Conservation (phyloP, 2,797 vertebrate genomes). For the Microctenopoma steveboyesi region DNA sequence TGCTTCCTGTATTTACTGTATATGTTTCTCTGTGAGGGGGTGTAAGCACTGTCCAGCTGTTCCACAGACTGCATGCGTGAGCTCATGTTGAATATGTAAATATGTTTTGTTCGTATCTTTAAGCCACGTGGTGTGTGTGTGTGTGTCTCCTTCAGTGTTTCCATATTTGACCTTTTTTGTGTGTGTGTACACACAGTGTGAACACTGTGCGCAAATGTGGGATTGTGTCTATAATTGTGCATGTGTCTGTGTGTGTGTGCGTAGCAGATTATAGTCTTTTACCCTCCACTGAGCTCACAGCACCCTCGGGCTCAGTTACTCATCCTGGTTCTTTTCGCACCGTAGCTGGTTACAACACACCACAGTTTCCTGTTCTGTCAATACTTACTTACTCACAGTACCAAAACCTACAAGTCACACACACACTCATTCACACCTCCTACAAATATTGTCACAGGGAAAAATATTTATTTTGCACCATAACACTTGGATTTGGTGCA, state of each 20-base stretch:
- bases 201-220: not conserved
- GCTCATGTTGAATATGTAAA: not conserved
- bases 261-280: conserved; percentile 55
- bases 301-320: conserved; percentile 58
- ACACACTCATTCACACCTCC: not conserved
- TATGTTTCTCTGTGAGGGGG: not conserved
- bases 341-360: conserved; percentile 44
- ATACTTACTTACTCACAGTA: conserved; percentile 13
- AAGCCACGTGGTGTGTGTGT: not conserved
- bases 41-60: not conserved
- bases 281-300: conserved; percentile 54
- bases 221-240: conserved; percentile 1
- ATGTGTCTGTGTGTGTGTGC: conserved; percentile 14
- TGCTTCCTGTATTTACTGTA: not conserved
- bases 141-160: conserved; percentile 5
- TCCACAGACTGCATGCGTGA: not conserved
- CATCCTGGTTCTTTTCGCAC: conserved; percentile 43
- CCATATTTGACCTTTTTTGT: not conserved
- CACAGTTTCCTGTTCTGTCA: conserved; percentile 28
- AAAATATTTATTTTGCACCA: conserved; percentile 11
- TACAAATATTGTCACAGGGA: not conserved
- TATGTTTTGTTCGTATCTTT: not conserved
- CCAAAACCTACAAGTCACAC: conserved; percentile 9
- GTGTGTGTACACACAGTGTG: not conserved
- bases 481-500: conserved; percentile 3